These are phyloP conservation scores for Tachyglossus aculeatus DNA, from an alignment of 2,797 vertebrate species.

Conservation along the genomic window DNA sequence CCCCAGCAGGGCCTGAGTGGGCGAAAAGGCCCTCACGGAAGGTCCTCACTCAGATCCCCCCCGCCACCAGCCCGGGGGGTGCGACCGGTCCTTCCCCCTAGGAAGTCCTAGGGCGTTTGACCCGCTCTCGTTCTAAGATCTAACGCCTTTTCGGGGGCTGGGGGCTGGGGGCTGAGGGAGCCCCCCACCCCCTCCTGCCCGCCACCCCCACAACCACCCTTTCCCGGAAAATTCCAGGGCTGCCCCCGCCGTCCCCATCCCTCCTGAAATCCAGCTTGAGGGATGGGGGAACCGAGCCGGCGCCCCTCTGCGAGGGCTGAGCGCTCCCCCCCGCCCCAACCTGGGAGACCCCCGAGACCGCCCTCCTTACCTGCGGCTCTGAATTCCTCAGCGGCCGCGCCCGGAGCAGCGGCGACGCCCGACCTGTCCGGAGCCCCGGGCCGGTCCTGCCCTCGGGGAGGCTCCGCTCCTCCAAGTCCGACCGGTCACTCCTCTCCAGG, in stretches of 20 bases:
- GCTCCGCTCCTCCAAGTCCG: slow-evolving; percentile 31
- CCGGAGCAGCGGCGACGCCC: slow-evolving; percentile 37
- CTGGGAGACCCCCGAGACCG: neutral
- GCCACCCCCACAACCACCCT: slow-evolving; percentile 23
- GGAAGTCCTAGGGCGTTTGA: neutral
- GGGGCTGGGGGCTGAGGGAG: too few relatives aligned
- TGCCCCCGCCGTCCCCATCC: too few relatives aligned
- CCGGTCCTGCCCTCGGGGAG: slow-evolving; percentile 4
- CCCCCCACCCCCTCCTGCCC: slow-evolving; percentile 48
- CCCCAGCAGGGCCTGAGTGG: neutral
- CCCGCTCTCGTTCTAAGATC: neutral
- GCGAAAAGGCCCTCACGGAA: neutral
- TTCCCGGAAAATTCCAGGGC: too few relatives aligned
- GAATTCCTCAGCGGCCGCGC: neutral
- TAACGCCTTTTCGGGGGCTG: slow-evolving; percentile 10
- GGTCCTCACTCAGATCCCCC: slow-evolving; percentile 2
- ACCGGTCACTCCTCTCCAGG: slow-evolving; percentile 26
- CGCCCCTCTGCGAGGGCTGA: too few relatives aligned
- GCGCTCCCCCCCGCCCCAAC: too few relatives aligned
- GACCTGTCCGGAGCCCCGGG: slow-evolving; percentile 34
- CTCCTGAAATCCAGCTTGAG: too few relatives aligned
- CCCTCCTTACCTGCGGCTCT: neutral
- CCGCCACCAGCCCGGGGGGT: slow-evolving; percentile 9
- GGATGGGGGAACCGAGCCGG: too few relatives aligned
- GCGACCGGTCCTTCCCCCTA: neutral